A percentile compares a stretch with the other conserved stretches of the same genome.
phyloP scores from a whole-genome alignment of 2,797 vertebrate species.

The Miichthys miiuy region DNA sequence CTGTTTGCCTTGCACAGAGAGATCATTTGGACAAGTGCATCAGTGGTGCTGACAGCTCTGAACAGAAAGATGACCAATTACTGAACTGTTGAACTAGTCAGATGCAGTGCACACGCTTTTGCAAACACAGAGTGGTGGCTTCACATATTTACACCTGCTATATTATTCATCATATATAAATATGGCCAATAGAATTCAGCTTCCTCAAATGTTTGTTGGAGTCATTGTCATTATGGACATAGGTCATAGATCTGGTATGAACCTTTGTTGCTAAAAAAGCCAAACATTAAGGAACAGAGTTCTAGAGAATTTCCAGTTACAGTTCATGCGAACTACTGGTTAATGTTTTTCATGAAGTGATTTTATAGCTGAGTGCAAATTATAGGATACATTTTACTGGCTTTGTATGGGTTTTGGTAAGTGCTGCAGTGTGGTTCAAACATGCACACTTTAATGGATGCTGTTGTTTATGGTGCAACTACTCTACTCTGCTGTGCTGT shows the following conservation, averaged over 20 bases:
- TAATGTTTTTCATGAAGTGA: background rate
- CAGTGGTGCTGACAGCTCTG: background rate
- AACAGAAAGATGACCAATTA: background rate
- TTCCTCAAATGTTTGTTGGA: background rate
- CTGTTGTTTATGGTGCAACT: background rate
- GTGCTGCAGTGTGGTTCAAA: background rate
- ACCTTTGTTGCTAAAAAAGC: background rate
- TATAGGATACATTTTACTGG: background rate
- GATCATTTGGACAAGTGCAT: background rate
- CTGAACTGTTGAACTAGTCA: constrained; percentile 6
- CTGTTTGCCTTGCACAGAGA: constrained; percentile 1
- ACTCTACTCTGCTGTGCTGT: background rate
- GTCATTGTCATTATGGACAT: background rate
- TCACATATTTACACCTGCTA: constrained; percentile 4
- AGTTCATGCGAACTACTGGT: background rate
- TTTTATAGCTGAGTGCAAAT: background rate
- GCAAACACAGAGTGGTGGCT: constrained; percentile 1
- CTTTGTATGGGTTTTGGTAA: background rate
- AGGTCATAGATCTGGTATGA: background rate
- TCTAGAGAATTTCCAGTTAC: background rate
- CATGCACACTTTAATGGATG: constrained; percentile 8
- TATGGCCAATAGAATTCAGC: background rate
- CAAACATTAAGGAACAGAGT: background rate
- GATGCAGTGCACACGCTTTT: background rate
- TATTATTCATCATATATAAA: background rate